These are phyloP conservation scores for Procapra przewalskii DNA, from an alignment of 2,113 vertebrate genomes.

Conservation along the genomic window DNA sequence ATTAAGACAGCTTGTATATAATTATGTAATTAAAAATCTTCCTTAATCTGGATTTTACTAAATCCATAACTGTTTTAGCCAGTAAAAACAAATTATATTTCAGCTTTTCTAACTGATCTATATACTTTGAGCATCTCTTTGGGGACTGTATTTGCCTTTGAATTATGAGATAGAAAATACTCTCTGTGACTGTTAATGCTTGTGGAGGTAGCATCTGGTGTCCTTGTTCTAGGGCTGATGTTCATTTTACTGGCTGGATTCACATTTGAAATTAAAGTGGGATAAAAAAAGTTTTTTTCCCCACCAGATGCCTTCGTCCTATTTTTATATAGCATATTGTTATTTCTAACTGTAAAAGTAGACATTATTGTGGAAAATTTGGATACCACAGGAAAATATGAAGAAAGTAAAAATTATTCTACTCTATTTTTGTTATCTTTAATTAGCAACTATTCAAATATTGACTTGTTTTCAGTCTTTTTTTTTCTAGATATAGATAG, in stretches of 20 bases:
- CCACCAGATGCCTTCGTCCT: not conserved
- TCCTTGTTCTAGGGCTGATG: not conserved
- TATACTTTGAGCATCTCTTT: not conserved
- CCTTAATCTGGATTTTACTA: constrained; percentile 35
- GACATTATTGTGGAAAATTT: not conserved
- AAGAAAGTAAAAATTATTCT: constrained; percentile 38
- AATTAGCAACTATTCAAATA: constrained; percentile 20
- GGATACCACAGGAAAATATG: not conserved
- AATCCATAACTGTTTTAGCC: not conserved
- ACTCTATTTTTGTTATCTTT: not conserved
- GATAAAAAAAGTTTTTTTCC: not conserved
- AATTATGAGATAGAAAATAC: not conserved
- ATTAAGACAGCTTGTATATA: not conserved
- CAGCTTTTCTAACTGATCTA: not conserved
- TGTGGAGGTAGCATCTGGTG: not conserved
- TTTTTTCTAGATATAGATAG: not conserved
- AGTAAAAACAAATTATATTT: constrained; percentile 18
- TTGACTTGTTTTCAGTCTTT: not conserved
- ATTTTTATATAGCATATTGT: not conserved
- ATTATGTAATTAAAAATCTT: constrained; percentile 32
- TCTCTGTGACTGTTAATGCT: not conserved
- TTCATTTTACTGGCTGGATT: not conserved
- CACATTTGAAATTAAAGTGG: not conserved
- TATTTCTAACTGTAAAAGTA: not conserved
- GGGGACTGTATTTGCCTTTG: not conserved